These are phyloP conservation scores for Rhynchotus rufescens DNA, from an alignment of 2,797 vertebrate species.

Conservation along the genomic window DNA sequence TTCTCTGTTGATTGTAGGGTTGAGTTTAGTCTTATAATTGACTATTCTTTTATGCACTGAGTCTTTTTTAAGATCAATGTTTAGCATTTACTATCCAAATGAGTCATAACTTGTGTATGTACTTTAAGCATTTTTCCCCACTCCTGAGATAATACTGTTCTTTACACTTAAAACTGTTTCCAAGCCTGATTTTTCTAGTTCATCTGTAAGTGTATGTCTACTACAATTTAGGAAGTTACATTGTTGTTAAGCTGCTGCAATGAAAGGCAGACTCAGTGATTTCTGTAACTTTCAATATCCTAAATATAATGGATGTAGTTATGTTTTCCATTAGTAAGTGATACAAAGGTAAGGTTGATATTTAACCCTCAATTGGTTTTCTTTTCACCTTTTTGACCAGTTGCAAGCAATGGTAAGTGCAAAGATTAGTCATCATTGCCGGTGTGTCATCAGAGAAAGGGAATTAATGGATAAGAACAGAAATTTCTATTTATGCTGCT, in stretches of 20 bases:
- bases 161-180: not conserved
- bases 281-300: not conserved
- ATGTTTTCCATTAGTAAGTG: not conserved
- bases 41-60: not conserved
- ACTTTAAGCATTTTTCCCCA: not conserved
- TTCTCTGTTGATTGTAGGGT: not conserved
- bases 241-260: not conserved
- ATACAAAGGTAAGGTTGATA: not conserved
- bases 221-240: not conserved
- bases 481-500: not conserved
- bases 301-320: not conserved
- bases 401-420: not conserved
- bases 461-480: not conserved
- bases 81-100: not conserved
- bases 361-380: not conserved
- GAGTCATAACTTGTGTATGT: not conserved
- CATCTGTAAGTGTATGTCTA: not conserved
- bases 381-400: not conserved
- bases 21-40: not conserved
- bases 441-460: rapidly evolving
- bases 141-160: not conserved
- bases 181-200: not conserved
- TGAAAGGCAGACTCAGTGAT: not conserved
- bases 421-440: not conserved
- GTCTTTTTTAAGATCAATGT: not conserved